Evolutionary conservation across 1,140 invertebrate genomes (phyloP).

Genomic region (Psix sp.): DNA sequence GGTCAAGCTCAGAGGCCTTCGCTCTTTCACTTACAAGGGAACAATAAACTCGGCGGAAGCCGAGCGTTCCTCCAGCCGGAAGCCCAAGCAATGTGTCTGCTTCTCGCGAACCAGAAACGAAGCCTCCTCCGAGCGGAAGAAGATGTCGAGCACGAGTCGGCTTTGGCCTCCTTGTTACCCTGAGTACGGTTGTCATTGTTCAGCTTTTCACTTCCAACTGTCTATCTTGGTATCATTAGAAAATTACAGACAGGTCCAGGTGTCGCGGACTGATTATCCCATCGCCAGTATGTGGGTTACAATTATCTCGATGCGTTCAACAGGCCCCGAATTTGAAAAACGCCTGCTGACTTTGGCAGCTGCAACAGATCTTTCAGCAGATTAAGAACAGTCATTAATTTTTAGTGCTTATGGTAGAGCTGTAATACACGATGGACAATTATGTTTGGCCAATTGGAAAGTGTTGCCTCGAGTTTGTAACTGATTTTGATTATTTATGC

Average conservation of each 20-base stretch:
- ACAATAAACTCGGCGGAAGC: slow-evolving; percentile 67
- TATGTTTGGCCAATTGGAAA: too few species aligned
- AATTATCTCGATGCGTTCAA: slow-evolving; percentile 7
- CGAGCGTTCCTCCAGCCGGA: slow-evolving; percentile 53
- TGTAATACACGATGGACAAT: too few species aligned
- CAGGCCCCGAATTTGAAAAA: too few species aligned
- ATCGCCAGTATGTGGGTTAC: slow-evolving; percentile 24
- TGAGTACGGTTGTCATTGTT: too few species aligned
- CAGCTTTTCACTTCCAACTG: too few species aligned
- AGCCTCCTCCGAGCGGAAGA: slow-evolving; percentile 29
- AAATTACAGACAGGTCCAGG: slow-evolving; percentile 14
- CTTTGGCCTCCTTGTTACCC: slow-evolving; percentile 27
- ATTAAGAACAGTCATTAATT: slow-evolving; percentile 9
- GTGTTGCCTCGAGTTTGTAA: too few species aligned
- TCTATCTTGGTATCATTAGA: too few species aligned
- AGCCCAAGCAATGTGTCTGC: slow-evolving; percentile 47
- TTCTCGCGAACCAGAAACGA: slow-evolving; percentile 35
- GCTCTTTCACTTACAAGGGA: slow-evolving; percentile 34
- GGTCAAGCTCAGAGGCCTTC: too few species aligned
- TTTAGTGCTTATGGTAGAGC: too few species aligned
- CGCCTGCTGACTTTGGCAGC: slow-evolving; percentile 12
- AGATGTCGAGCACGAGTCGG: slow-evolving; percentile 9
- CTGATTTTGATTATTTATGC: too few species aligned
- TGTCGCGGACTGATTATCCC: slow-evolving; percentile 13
- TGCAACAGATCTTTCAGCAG: slow-evolving; percentile 20